Percentiles rank a stretch among this genome's conserved stretches.
Conservation (phyloP, 2,797 vertebrate genomes). For the Phalanger gymnotis region DNA sequence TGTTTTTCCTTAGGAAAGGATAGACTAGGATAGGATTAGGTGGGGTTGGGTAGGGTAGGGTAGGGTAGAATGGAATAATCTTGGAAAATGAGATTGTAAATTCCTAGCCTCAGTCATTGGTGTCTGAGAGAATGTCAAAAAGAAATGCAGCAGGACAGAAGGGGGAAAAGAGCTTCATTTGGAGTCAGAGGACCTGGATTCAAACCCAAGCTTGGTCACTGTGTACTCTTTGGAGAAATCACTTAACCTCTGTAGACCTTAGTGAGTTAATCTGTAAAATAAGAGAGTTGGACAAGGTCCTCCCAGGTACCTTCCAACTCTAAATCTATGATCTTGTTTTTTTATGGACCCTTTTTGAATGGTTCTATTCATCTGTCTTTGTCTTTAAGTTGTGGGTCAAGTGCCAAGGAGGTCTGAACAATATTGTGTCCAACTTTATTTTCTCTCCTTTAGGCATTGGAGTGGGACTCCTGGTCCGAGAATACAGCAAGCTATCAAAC, state of each 20-base stretch:
- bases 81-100: neutral
- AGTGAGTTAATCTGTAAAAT: neutral
- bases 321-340: neutral
- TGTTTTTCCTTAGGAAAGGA: neutral
- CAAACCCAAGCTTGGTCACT: neutral
- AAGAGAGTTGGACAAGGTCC: neutral
- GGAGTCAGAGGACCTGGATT: neutral
- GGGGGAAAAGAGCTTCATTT: neutral
- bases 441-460: slow-evolving; percentile 87
- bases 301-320: neutral
- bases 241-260: neutral
- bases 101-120: neutral
- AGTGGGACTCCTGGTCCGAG: slow-evolving; percentile 91
- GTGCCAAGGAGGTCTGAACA: slow-evolving; percentile 33
- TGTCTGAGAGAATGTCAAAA: neutral
- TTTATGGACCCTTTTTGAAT: neutral
- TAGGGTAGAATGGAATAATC: neutral
- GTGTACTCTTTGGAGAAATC: neutral
- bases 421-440: neutral
- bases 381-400: neutral
- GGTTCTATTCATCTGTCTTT: neutral
- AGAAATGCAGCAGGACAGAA: neutral
- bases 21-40: neutral
- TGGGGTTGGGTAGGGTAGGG: neutral
- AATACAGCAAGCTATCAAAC: slow-evolving; percentile 90